Base-by-base conservation (phyloP, 2,888 invertebrate genomes). In the Lapara coniferarum region DNA sequence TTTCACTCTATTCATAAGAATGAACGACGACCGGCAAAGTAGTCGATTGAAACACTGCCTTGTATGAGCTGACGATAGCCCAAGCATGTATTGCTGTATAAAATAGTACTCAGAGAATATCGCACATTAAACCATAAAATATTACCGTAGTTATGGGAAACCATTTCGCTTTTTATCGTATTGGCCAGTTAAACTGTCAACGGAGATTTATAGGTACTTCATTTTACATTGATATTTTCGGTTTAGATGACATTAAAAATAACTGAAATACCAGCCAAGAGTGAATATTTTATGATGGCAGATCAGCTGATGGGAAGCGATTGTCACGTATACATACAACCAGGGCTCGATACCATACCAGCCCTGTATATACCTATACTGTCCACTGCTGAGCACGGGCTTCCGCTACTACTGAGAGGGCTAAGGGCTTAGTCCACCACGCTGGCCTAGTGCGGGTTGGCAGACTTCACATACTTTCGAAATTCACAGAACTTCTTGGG, bases 31-130 rank as follows among this genome's bases (percentile, higher is more conserved):
- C 56, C 25, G 19, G 56, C 6, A 25, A 25, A 56, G 56, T 56
- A 19, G 19, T 19, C 12, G 10, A 4, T 56, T 12, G 19, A 56
- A 56, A 56, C 56, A 56, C 25, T 56, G 13, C 56, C 56, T 56
- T 56, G 16, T 56, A 56, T 56, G 56, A 12, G 56, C 13, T 25
- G 13, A 16, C 10, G 55, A 56, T 56, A 56, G 25, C 56, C 25
- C 70, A 68, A 71, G 69, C 66, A 55, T 57, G 25, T 69, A 49
- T 59, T 13, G 55, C 49, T 25, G 25, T 25, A 67, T 46, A 51
- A 30, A 66, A 68, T 67, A 10, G 37, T 55, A 44, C 63, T 49
- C 16, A 46, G n/a, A 19, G 44, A 46, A 63, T 30, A 63, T 63
- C n/a, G 46, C 12, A 19, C 63, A 12, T 46, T 37, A 37, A 37